Evolutionary conservation across 2,113 vertebrate species (phyloP), one percentile per base, ranked within the genome.

Genomic region (Clarias magur): DNA sequence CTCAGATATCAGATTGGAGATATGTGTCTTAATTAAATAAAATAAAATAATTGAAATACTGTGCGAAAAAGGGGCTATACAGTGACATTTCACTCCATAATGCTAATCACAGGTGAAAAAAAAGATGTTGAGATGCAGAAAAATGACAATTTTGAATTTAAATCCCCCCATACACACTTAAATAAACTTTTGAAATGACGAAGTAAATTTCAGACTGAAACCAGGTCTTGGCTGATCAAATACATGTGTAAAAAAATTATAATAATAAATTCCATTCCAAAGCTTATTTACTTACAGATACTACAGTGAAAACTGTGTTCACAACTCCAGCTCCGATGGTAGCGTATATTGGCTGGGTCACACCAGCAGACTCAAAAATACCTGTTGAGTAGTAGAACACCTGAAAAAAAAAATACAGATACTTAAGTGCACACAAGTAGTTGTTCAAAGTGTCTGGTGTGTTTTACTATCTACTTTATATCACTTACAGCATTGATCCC

Each of bases 381-480:
- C 96, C 96, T 0, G 98, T 99, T 0, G 98, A 99, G 85, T 99
- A 99, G 90, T 99, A 99, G 90, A 99, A 99, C 0, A 99, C 97
- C 98, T 99, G 88, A 34, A 15, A 60, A 34, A 34, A 34, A 34
- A 34, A 34, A 34, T 87, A 72, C 27, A 63, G 34, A 27, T 56
- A 63, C 3, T 3, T 62, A 82, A 54, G 6, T 5, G n/a, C 19
- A 56, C 7, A 57, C 21, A 68, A n/a, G 21, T 25, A 54, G n/a
- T 17, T 38, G 10, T 54, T 60, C 7, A 12, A 16, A 54, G 2
- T 54, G 25, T 78, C n/a, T 30, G 21, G 11, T 34, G 62, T 12
- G 54, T 15, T 59, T 21, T 65, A 17, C 1, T 27, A 16, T 57
- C 75, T 34, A 38, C 34, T 38, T 1, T 38, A 27, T 57, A 48